Evolutionary conservation across 2,888 invertebrate genomes (phyloP).

Genomic region (Eugnorisma glareosa): DNA sequence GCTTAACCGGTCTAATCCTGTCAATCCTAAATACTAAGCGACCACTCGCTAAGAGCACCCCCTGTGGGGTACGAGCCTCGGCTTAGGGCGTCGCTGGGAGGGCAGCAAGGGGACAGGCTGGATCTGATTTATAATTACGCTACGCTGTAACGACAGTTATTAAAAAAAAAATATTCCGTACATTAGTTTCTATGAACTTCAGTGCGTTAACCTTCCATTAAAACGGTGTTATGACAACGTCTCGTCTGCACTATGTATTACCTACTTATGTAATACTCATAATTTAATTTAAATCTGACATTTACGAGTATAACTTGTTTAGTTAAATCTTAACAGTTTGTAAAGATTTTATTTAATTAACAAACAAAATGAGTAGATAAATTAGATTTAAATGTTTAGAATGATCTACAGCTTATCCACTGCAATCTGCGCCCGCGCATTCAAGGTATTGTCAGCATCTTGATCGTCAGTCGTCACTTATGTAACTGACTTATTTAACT

Average conservation of each 20-base stretch:
- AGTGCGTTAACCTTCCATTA: slow-evolving; percentile 57
- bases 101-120: too few relatives aligned
- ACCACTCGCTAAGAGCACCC: too few relatives aligned
- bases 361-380: slow-evolving; percentile 54
- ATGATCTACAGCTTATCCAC: slow-evolving; percentile 62
- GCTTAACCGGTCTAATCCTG: too few relatives aligned
- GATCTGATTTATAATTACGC: slow-evolving; percentile 33
- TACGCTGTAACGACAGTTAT: slow-evolving; percentile 41
- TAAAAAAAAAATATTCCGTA: slow-evolving; percentile 45
- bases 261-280: slow-evolving; percentile 42
- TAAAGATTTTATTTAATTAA: slow-evolving; percentile 56
- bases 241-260: slow-evolving; percentile 24
- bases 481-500: slow-evolving; percentile 60
- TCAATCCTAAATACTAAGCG: too few relatives aligned
- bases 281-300: slow-evolving; percentile 55
- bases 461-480: slow-evolving; percentile 59
- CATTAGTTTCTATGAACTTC: slow-evolving; percentile 47
- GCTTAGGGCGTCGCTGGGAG: too few relatives aligned
- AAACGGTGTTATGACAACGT: slow-evolving; percentile 51
- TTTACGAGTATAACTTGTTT: slow-evolving; percentile 35
- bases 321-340: slow-evolving; percentile 46
- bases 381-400: slow-evolving; percentile 51
- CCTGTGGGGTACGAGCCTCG: too few relatives aligned
- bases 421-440: slow-evolving; percentile 60
- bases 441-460: slow-evolving; percentile 60